Evolutionary conservation across 1,140 invertebrate species (phyloP).

Genomic region (Halictus rubicundus): DNA sequence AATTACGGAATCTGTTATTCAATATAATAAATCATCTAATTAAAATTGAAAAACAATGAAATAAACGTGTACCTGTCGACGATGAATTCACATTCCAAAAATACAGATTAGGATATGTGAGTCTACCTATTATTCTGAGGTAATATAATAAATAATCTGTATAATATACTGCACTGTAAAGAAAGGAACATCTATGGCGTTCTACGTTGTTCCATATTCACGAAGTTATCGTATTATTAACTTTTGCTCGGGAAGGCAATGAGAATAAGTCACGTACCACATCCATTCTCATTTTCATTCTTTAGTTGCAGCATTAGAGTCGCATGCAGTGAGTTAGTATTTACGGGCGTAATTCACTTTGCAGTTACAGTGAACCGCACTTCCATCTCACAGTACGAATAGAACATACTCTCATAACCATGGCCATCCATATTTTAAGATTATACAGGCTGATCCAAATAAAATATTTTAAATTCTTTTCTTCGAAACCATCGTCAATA

Average conservation of each 20-base stretch:
- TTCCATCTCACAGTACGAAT: background rate
- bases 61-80: background rate
- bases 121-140: background rate
- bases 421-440: no score
- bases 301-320: background rate
- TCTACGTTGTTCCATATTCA: background rate
- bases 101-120: no score
- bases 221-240: background rate
- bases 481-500: no score
- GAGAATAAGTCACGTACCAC: background rate
- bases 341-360: background rate
- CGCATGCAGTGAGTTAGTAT: background rate
- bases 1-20: no score
- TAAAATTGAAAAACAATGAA: background rate
- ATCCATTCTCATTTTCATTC: conserved; percentile 1
- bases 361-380: background rate
- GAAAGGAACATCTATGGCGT: background rate
- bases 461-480: no score
- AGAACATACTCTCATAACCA: background rate
- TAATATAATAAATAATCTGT: background rate
- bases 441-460: no score
- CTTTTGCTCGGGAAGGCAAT: background rate
- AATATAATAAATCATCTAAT: no score
- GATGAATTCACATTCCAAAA: background rate
- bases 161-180: background rate